Base-by-base conservation (phyloP, 2,888 invertebrate species). In the Sesamia inferens region DNA sequence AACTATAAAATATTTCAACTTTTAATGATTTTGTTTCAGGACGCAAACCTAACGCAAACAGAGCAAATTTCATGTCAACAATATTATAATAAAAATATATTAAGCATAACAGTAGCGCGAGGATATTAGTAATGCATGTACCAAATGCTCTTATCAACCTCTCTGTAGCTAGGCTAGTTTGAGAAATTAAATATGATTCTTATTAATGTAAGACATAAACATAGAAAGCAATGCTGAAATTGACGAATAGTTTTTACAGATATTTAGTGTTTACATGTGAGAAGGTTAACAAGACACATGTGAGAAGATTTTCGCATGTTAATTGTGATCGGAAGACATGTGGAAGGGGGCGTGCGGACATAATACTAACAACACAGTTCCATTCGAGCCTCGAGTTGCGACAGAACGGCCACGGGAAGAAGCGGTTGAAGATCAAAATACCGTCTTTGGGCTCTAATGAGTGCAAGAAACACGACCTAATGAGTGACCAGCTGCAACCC, bases 211-310 rank as follows among this genome's bases (percentile, higher is more conserved):
- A 88, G 75, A 89, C 88, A 87, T 81, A 90, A 87, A 89, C 87
- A 81, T 90, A 90, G 73, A 88, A 92, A 95, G 93, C 93, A 93
- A 96, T 96, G 96, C 93, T 95, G 92, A 95, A 94, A 94, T 92
- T 94, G 91, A 94, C 93, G 87, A 91, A 93, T 88, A 95, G 94
- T 93, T 94, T 94, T 94, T 95, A 89, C 94, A 95, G 94, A 95
- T 95, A 90, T 89, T 90, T 94, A 85, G 92, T 89, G 85, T 88
- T 93, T 82, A 90, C 91, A 90, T 92, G 89, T 93, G 91, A 93
- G 84, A 91, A 77, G 75, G 79, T 87, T 79, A 89, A 88, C 88
- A 90, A 88, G 83, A 76, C 86, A 85, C 88, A 92, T 92, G 91
- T 92, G 84, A 93, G 90, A 87, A 89, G 87, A 74, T 89, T 89